Conservation (phyloP, 1,140 invertebrate species). For the Pogonomyrmex californicus region DNA sequence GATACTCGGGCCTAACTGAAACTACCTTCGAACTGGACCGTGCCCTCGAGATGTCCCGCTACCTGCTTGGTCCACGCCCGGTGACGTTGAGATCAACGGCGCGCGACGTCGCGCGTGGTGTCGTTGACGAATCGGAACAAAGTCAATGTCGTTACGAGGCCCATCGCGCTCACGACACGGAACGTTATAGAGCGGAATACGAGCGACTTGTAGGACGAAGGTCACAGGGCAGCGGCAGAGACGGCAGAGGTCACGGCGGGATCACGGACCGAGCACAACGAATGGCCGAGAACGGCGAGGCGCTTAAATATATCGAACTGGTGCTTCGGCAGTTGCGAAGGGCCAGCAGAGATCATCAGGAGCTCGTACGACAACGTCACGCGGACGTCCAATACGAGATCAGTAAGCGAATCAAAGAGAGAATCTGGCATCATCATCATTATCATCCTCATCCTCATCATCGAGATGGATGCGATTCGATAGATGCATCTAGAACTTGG, state of each 20-base stretch:
- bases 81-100: slow-evolving; percentile 11
- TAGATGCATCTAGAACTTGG: background rate
- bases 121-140: background rate
- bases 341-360: slow-evolving; percentile 81
- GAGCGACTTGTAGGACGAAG: slow-evolving; percentile 68
- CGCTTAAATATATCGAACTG: slow-evolving; percentile 78
- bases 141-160: slow-evolving; percentile 21
- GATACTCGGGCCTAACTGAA: slow-evolving; percentile 74
- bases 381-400: slow-evolving; percentile 25
- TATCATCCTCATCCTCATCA: background rate
- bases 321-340: slow-evolving; percentile 78
- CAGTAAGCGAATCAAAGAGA: slow-evolving; percentile 8
- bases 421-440: slow-evolving; percentile 7
- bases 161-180: background rate
- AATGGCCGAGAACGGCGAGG: slow-evolving; percentile 73
- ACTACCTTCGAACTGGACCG: slow-evolving; percentile 61
- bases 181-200: slow-evolving; percentile 52
- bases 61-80: slow-evolving; percentile 19
- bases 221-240: slow-evolving; percentile 8
- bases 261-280: slow-evolving; percentile 52
- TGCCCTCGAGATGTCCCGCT: slow-evolving; percentile 44
- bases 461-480: slow-evolving; percentile 14
- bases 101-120: slow-evolving; percentile 12
- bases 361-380: slow-evolving; percentile 77
- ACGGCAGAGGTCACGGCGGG: slow-evolving; percentile 18